These are phyloP conservation scores for Lipophrys pholis DNA, from an alignment of 2,113 vertebrate genomes.

Conservation along the genomic window DNA sequence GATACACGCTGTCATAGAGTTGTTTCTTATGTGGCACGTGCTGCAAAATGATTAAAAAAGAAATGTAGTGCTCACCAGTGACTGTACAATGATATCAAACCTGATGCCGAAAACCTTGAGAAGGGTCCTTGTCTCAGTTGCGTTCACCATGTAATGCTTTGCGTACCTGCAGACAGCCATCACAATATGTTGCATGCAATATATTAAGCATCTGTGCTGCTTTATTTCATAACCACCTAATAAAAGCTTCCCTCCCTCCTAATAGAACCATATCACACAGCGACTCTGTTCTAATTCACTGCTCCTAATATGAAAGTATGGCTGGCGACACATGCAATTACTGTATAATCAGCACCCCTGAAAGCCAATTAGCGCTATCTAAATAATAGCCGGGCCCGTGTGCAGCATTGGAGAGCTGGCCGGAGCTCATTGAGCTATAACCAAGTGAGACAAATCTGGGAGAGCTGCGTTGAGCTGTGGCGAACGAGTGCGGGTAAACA, in stretches of 20 bases:
- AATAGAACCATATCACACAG: neutral
- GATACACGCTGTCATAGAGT: accelerated
- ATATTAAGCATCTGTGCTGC: no score
- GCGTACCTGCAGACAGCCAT: conserved; percentile 83
- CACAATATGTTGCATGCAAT: neutral
- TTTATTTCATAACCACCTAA: no score
- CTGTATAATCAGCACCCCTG: neutral
- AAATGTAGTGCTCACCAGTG: conserved; percentile 82
- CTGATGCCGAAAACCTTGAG: conserved; percentile 95
- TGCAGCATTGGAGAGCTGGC: neutral
- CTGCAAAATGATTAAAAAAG: accelerated
- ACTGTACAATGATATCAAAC: conserved; percentile 92
- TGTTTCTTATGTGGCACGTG: neutral
- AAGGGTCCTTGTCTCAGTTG: conserved; percentile 84
- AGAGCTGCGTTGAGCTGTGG: neutral
- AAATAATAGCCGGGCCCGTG: neutral
- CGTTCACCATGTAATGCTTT: conserved; percentile 87
- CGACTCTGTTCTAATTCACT: neutral
- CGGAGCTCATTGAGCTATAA: neutral
- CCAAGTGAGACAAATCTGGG: neutral
- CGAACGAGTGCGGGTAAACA: conserved; percentile 24
- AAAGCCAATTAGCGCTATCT: neutral
- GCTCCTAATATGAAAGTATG: neutral
- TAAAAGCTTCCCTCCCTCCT: neutral
- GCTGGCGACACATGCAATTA: neutral